Conservation (phyloP, 2,888 invertebrate genomes). For the Alcis repandata region DNA sequence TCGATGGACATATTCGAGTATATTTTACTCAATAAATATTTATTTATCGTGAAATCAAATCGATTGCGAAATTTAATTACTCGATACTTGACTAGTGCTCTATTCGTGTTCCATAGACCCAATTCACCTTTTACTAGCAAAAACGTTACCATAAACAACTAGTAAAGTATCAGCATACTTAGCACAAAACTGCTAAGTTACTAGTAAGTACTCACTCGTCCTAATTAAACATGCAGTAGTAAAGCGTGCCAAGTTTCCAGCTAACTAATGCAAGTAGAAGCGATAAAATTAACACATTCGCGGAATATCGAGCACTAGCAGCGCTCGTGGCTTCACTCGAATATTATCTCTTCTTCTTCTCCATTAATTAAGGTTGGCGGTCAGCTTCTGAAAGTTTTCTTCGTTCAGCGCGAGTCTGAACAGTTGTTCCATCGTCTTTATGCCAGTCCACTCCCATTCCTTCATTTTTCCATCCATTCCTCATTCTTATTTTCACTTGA, state of each 20-base stretch:
- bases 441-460: too few relatives aligned
- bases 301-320: not conserved
- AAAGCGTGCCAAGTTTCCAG: conserved; percentile 23
- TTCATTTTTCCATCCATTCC: too few relatives aligned
- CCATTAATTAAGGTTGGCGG: too few relatives aligned
- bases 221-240: conserved; percentile 23
- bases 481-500: too few relatives aligned
- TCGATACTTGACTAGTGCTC: too few relatives aligned
- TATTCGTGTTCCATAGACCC: not conserved
- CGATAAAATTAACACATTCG: conserved; percentile 32
- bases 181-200: not conserved
- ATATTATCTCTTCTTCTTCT: not conserved
- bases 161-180: conserved; percentile 2
- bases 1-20: too few relatives aligned
- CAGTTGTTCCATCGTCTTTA: too few relatives aligned
- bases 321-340: not conserved
- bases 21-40: too few relatives aligned
- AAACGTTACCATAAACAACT: not conserved
- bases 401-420: too few relatives aligned
- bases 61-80: too few relatives aligned
- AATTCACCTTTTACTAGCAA: not conserved
- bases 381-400: too few relatives aligned
- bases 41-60: too few relatives aligned
- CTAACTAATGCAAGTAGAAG: conserved; percentile 10
- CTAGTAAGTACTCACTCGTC: conserved; percentile 3